phyloP scores from a whole-genome alignment of 2,797 vertebrate genomes.

The Tapera naevia region DNA sequence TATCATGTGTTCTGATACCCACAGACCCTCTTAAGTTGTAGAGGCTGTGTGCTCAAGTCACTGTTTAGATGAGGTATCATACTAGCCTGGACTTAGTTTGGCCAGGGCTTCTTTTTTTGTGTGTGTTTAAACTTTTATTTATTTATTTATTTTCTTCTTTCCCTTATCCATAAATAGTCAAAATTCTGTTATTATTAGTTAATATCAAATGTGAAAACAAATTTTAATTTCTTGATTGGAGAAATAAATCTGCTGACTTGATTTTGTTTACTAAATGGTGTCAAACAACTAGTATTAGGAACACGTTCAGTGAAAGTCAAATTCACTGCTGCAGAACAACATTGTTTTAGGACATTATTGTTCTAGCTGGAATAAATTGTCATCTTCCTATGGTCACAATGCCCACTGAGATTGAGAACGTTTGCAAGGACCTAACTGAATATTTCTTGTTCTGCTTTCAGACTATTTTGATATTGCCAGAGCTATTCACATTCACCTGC shows the following conservation, averaged over 20 bases:
- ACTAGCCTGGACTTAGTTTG: neutral
- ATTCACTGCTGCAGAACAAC: neutral
- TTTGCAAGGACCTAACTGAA: neutral
- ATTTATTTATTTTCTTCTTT: neutral
- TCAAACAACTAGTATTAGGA: neutral
- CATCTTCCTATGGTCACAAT: neutral
- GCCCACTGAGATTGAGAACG: neutral
- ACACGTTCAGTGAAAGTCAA: neutral
- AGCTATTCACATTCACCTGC: neutral
- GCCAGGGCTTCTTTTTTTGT: no score
- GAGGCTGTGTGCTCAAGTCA: neutral
- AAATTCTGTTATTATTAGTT: neutral
- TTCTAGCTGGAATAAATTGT: neutral
- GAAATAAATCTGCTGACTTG: neutral
- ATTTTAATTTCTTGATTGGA: neutral
- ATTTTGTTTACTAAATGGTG: neutral
- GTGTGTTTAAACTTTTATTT: neutral
- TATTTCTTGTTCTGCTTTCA: neutral
- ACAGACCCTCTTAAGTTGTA: neutral
- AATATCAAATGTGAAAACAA: neutral
- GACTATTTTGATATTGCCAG: neutral
- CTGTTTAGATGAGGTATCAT: neutral
- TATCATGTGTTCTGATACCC: neutral
- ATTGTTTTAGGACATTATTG: neutral
- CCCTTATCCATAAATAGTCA: neutral